These are phyloP conservation scores for Carposina sasakii DNA, from an alignment of 1,140 invertebrate species.

Conservation along the genomic window DNA sequence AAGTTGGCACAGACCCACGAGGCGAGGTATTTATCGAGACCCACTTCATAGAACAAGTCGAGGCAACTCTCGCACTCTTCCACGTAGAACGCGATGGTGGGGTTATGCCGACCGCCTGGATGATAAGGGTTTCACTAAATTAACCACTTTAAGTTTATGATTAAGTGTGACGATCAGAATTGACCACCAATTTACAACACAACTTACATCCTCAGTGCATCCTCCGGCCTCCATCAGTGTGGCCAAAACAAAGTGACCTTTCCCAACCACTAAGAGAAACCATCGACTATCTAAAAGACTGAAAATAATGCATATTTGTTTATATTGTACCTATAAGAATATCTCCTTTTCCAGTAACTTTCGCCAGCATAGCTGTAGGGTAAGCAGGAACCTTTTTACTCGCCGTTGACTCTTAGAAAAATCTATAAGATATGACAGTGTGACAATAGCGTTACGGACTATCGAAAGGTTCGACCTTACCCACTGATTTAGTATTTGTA, in stretches of 20 bases:
- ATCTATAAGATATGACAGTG: no score
- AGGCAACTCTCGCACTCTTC: slow-evolving; percentile 70
- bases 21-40: slow-evolving; percentile 59
- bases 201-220: slow-evolving; percentile 62
- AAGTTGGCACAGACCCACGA: slow-evolving; percentile 60
- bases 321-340: no score
- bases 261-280: slow-evolving; percentile 83
- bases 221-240: slow-evolving; percentile 81
- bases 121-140: slow-evolving; percentile 10
- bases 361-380: no score
- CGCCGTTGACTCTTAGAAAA: no score
- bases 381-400: no score
- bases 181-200: no score
- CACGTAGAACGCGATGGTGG: slow-evolving; percentile 66
- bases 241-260: slow-evolving; percentile 80
- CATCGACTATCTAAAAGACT: slow-evolving; percentile 75
- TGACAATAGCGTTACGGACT: no score
- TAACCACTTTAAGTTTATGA: background rate
- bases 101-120: slow-evolving; percentile 50
- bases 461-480: no score
- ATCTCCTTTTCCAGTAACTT: no score
- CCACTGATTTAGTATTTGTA: no score
- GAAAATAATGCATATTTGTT: no score
- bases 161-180: no score
- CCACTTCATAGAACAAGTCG: slow-evolving; percentile 62